A percentile compares a stretch with the other conserved stretches of the same genome.
phyloP scores from a whole-genome alignment of 2,797 vertebrate genomes.

The Macrochelys suwanniensis region DNA sequence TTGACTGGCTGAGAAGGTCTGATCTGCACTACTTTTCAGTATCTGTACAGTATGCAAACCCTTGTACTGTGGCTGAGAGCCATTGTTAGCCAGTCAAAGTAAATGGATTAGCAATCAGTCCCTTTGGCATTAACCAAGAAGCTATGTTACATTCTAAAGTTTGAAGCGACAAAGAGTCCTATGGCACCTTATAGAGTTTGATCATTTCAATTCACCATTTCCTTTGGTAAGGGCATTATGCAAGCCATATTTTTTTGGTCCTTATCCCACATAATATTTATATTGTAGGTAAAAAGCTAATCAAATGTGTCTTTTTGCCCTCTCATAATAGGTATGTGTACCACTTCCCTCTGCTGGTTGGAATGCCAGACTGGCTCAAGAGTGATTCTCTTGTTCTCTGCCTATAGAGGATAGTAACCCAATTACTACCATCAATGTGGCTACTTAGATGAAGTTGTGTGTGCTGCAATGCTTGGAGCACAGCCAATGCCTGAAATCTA shows the following conservation, averaged over 20 bases:
- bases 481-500: neutral
- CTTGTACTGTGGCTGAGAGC: neutral
- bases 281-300: neutral
- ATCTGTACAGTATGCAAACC: neutral
- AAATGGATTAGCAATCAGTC: rapidly evolving
- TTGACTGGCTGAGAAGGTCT: neutral
- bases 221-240: neutral
- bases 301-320: neutral
- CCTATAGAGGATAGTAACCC: neutral
- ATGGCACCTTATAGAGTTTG: neutral
- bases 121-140: neutral
- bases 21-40: neutral
- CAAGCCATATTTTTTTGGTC: slow-evolving; percentile 16
- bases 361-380: neutral
- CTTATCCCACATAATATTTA: neutral
- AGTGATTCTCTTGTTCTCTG: neutral
- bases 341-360: neutral
- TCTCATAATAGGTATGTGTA: neutral
- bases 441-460: neutral
- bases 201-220: neutral
- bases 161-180: neutral
- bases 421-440: neutral
- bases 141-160: neutral
- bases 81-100: neutral
- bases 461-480: neutral